A percentile compares a stretch with the other conserved stretches of the same genome.
Evolutionary conservation across 2,797 vertebrate species (phyloP).

Genomic region (Peromyscus aztecus): DNA sequence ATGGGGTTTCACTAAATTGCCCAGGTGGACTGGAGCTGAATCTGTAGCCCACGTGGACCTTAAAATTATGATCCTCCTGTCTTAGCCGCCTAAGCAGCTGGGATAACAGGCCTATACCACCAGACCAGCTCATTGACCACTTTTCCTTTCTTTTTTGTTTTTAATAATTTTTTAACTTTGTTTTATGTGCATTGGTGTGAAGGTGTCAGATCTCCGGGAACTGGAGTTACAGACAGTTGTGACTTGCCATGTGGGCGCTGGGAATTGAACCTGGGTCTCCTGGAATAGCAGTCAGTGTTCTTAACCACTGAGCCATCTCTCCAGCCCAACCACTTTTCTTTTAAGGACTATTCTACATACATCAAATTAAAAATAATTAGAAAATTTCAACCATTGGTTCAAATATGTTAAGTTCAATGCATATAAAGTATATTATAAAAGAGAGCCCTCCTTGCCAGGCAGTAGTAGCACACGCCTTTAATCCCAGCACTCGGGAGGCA

Average conservation of each 20-base stretch:
- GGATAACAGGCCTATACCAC: not conserved
- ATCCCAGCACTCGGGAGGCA: too few species aligned
- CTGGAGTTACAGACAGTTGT: too few species aligned
- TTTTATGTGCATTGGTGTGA: too few species aligned
- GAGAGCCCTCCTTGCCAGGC: not conserved
- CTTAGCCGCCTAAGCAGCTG: not conserved
- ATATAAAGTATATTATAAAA: not conserved
- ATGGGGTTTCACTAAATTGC: not conserved
- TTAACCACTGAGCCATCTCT: too few species aligned
- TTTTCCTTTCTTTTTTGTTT: not conserved
- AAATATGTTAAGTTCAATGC: not conserved
- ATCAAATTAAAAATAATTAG: constrained; percentile 15
- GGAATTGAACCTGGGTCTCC: too few species aligned
- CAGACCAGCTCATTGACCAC: not conserved
- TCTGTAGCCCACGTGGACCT: not conserved
- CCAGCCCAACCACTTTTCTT: not conserved
- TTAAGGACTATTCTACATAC: not conserved
- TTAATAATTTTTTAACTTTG: too few species aligned
- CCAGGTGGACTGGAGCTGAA: not conserved
- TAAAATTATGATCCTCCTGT: not conserved
- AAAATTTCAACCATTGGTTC: constrained; percentile 47
- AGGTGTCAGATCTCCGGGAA: too few species aligned
- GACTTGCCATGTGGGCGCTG: too few species aligned
- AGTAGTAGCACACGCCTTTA: too few species aligned
- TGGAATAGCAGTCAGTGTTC: too few species aligned